Base-by-base conservation (phyloP, 2,888 invertebrate species). In the Brachylomia viminalis region DNA sequence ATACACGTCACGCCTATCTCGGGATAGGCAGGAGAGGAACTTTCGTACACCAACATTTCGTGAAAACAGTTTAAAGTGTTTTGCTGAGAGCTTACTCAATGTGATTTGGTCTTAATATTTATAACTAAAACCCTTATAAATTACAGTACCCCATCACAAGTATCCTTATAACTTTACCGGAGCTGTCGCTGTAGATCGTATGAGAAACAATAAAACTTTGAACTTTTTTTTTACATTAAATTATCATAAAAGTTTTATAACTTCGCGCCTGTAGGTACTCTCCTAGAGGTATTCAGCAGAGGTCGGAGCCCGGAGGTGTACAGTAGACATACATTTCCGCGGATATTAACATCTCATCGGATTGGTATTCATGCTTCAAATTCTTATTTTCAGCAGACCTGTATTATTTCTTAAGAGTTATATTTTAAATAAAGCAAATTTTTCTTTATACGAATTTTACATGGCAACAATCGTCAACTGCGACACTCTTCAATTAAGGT, bases 401-500 rank as follows among this genome's bases (percentile, higher is more conserved):
- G 6, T 6, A 33, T 49, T 7, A 49, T 42, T 20, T 38, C n/a
- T 38, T 7, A n/a, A n/a, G n/a, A 13, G 11, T 30, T 30, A 8
- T 13, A 20, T n/a, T 27, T 42, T n/a, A 7, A 33, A n/a, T 30
- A 73, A 49, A 42, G 38, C 1, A n/a, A 11, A 1, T 56, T 45
- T 64, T 38, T 30, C 23, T 11, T 20, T n/a, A 38, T 13, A 54
- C 20, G 38, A 58, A 77, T 76, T 27, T 47, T n/a, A 52, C 58
- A 47, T 47, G 54, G 33, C 33, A 62, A 62, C 58, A 66, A 33
- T 76, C 42, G 30, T 67, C 42, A 59, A 52, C 76, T 17, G 33
- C 33, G 27, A 67, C 67, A 8, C 33, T 66, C 58, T 67, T 77
- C 47, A 78, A 78, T 77, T 76, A 78, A 42, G 27, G 68, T 59